phyloP scores from a whole-genome alignment of 2,113 vertebrate species.

The Burhinus bistriatus region DNA sequence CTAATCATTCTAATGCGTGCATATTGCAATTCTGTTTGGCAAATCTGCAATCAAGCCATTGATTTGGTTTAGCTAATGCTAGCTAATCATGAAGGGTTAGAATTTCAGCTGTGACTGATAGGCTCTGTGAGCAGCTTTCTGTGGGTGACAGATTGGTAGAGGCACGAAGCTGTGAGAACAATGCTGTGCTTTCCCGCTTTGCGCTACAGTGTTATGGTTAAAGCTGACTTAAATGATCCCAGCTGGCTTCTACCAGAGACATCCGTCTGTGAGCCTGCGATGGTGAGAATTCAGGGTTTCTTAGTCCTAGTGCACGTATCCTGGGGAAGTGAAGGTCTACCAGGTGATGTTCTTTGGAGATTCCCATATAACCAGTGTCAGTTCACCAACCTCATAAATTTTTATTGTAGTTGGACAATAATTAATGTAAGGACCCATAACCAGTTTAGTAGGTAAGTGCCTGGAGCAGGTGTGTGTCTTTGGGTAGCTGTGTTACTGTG shows the following conservation, averaged over 20 bases:
- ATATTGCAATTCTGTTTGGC: slow-evolving; percentile 9
- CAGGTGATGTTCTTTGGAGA: background rate
- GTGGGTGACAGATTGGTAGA: background rate
- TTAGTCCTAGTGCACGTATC: accelerated
- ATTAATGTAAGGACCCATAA: accelerated
- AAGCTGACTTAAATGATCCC: background rate
- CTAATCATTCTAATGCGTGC: slow-evolving; percentile 36
- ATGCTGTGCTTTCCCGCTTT: background rate
- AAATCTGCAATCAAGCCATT: slow-evolving; percentile 36
- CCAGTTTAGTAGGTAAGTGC: background rate
- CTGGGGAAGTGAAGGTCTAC: background rate
- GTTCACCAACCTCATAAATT: background rate
- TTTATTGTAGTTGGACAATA: background rate
- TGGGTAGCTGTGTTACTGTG: background rate
- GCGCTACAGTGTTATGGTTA: background rate
- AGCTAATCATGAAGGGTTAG: background rate
- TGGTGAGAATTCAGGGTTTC: background rate
- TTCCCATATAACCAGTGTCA: background rate
- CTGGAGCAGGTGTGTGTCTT: background rate
- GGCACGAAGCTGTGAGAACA: background rate
- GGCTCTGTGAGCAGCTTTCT: background rate
- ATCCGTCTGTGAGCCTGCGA: accelerated
- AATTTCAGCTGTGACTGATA: background rate
- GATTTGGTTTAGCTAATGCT: slow-evolving; percentile 8
- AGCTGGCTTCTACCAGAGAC: background rate